These are phyloP conservation scores for Micromys minutus DNA, from an alignment of 2,113 vertebrate genomes.

Conservation along the genomic window DNA sequence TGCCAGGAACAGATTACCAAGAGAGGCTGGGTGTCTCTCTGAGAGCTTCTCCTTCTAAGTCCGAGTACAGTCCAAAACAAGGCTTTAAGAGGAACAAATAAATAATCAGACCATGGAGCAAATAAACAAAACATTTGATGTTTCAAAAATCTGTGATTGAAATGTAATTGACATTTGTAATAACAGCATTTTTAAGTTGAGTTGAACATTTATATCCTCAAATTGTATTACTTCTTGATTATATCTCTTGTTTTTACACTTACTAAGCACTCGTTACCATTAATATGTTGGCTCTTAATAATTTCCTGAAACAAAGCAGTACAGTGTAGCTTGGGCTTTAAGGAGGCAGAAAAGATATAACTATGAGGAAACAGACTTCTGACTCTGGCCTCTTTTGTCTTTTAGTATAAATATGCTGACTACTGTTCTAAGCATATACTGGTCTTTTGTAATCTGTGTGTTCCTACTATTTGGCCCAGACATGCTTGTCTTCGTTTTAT, in stretches of 20 bases:
- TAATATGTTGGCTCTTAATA: background rate
- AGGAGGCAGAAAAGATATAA: constrained; percentile 5
- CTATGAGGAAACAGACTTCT: constrained; percentile 18
- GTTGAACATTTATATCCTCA: constrained; percentile 36
- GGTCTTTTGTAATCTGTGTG: background rate
- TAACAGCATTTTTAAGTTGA: constrained; percentile 34
- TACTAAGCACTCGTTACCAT: background rate
- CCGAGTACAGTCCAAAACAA: background rate
- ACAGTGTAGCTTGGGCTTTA: constrained; percentile 2
- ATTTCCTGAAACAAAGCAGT: constrained; percentile 1
- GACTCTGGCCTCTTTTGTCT: constrained; percentile 10
- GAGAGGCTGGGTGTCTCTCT: background rate
- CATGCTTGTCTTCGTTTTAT: background rate
- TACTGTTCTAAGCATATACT: background rate
- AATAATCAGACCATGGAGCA: background rate
- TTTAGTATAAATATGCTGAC: background rate
- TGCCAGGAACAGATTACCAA: background rate
- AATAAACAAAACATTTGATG: constrained; percentile 25
- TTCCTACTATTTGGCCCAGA: background rate
- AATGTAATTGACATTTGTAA: constrained; percentile 60
- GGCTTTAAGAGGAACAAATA: background rate
- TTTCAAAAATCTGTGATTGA: constrained; percentile 58
- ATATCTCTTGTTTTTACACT: constrained; percentile 5
- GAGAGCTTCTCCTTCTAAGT: background rate
- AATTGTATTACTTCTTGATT: constrained; percentile 36